phyloP scores from a whole-genome alignment of 23 tunicate genomes.

The Pegea sp. region DNA sequence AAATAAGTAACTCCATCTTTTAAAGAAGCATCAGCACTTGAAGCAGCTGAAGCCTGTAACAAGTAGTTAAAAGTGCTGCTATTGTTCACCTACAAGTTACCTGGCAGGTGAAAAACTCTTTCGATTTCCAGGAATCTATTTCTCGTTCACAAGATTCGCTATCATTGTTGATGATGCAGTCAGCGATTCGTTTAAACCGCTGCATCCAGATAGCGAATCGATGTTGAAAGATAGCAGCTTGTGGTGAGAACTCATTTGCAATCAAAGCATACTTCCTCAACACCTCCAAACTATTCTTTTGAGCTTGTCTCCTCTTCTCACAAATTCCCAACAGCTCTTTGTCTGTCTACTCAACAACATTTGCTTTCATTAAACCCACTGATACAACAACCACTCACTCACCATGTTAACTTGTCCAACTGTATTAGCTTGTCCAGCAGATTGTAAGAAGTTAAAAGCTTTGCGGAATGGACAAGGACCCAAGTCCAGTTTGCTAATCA shows the following conservation, averaged over 20 bases:
- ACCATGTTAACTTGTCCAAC: constrained; percentile 73
- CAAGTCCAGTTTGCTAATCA: constrained; percentile 22
- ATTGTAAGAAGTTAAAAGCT: constrained; percentile 46
- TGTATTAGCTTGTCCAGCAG: constrained; percentile 78
- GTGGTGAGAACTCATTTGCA: constrained; percentile 72
- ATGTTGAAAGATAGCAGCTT: constrained; percentile 39
- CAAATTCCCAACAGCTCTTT: constrained; percentile 31
- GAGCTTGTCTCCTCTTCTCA: constrained; percentile 39
- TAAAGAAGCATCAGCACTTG: constrained; percentile 37
- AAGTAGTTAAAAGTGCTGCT: no score
- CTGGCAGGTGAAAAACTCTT: constrained; percentile 23
- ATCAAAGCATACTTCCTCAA: constrained; percentile 61
- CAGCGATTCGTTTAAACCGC: constrained; percentile 22
- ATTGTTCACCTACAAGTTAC: constrained; percentile 5
- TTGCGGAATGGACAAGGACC: constrained; percentile 60
- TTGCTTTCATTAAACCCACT: not conserved
- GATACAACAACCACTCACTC: constrained; percentile 2
- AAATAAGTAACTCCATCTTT: constrained; percentile 50
- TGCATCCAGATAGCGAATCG: constrained; percentile 41
- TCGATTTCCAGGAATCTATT: constrained; percentile 21
- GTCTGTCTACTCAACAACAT: constrained; percentile 35
- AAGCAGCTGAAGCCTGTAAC: constrained; percentile 37
- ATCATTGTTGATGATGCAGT: constrained; percentile 15
- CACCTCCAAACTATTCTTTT: constrained; percentile 49
- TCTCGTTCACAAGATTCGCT: constrained; percentile 12